Percentiles rank a stretch among this genome's conserved stretches.
Evolutionary conservation across 2,797 vertebrate species (phyloP).

Genomic region (Phrynocephalus forsythii): DNA sequence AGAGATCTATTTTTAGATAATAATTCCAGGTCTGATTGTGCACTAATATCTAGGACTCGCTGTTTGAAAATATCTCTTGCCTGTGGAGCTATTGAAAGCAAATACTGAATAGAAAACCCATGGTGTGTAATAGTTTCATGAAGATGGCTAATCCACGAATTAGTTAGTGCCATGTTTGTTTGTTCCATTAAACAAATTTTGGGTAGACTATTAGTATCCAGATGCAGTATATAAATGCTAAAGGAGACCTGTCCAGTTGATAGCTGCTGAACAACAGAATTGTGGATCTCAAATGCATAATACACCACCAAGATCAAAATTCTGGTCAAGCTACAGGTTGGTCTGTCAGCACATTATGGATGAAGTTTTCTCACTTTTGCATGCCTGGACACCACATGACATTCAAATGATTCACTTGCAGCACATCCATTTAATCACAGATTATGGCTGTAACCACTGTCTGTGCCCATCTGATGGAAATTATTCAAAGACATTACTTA

Average conservation of each 20-base stretch:
- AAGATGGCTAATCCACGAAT: too few species aligned
- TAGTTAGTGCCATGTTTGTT: too few species aligned
- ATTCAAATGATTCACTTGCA: slow-evolving; percentile 72
- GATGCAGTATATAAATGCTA: background rate
- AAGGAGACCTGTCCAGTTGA: background rate
- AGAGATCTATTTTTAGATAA: too few species aligned
- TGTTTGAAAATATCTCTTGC: too few species aligned
- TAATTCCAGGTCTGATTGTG: too few species aligned
- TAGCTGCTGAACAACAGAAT: background rate
- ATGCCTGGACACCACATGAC: slow-evolving; percentile 62
- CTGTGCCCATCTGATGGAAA: slow-evolving; percentile 79
- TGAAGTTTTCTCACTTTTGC: slow-evolving; percentile 40
- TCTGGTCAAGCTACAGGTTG: background rate
- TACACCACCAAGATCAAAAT: background rate
- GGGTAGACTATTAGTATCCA: too few species aligned
- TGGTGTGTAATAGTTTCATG: too few species aligned
- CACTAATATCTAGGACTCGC: too few species aligned
- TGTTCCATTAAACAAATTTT: too few species aligned
- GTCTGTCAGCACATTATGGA: background rate
- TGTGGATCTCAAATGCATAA: background rate
- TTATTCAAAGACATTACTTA: slow-evolving; percentile 80
- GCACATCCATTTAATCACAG: slow-evolving; percentile 75
- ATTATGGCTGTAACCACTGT: slow-evolving; percentile 77
- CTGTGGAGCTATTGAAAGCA: too few species aligned
- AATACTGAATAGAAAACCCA: too few species aligned